phyloP scores from a whole-genome alignment of 2,888 invertebrate species.

The Parnassius apollo region DNA sequence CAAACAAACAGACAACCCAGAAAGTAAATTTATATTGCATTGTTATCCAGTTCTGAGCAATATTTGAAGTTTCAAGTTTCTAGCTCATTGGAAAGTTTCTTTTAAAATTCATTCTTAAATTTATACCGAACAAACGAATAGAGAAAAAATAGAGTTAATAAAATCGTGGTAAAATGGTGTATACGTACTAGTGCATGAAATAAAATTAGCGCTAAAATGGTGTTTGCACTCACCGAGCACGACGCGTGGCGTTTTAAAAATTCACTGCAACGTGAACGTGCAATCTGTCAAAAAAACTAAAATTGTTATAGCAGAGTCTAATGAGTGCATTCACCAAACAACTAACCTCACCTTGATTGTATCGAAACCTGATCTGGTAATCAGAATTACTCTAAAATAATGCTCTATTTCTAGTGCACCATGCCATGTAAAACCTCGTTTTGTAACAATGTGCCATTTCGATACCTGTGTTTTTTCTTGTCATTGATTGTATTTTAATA shows the following conservation, averaged over 20 bases:
- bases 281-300: constrained; percentile 59
- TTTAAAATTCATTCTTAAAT: too few species aligned
- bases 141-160: background rate
- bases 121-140: too few species aligned
- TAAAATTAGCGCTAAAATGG: constrained; percentile 34
- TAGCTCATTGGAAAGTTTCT: too few species aligned
- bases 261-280: constrained; percentile 71
- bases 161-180: constrained; percentile 15
- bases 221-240: constrained; percentile 72
- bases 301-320: constrained; percentile 14
- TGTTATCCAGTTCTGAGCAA: too few species aligned
- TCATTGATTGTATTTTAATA: too few species aligned
- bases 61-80: too few species aligned
- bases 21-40: too few species aligned
- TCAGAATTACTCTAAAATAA: background rate
- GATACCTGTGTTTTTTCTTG: background rate
- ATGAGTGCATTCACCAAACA: constrained; percentile 28
- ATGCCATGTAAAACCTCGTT: constrained; percentile 1
- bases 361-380: background rate
- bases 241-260: constrained; percentile 63
- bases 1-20: too few species aligned
- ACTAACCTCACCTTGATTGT: background rate
- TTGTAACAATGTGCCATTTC: background rate
- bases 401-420: background rate
- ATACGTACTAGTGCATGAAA: constrained; percentile 31